Evolutionary conservation across 2,797 vertebrate genomes (phyloP).

Genomic region (Coreius guichenoti): DNA sequence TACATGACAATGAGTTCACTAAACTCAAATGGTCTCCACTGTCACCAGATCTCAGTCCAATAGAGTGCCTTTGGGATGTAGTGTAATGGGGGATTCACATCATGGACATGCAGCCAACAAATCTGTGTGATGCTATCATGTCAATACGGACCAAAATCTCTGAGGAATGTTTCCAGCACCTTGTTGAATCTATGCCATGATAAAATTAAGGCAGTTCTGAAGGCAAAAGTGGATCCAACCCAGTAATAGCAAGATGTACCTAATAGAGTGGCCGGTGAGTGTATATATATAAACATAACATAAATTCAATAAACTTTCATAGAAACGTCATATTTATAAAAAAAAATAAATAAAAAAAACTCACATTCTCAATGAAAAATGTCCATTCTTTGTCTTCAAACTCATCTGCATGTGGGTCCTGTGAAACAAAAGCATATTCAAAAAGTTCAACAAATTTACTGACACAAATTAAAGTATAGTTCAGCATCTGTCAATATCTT

Average conservation of each 20-base stretch:
- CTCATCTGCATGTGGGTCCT: conserved; percentile 98
- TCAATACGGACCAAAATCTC: neutral
- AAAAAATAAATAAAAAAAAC: conserved; percentile 76
- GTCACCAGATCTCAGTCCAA: neutral
- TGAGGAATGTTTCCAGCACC: neutral
- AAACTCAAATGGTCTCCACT: too few relatives aligned
- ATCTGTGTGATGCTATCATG: neutral
- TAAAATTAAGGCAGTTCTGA: too few relatives aligned
- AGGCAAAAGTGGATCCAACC: too few relatives aligned
- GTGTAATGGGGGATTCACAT: neutral
- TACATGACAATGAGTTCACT: too few relatives aligned
- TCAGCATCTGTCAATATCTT: neutral
- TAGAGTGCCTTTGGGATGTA: neutral
- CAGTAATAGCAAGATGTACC: too few relatives aligned
- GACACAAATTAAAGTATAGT: neutral
- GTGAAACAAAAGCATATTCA: conserved; percentile 58
- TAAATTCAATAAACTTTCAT: neutral
- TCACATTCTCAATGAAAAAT: conserved; percentile 99
- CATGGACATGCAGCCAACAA: neutral
- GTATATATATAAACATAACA: too few relatives aligned
- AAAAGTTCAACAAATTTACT: neutral
- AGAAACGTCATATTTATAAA: neutral
- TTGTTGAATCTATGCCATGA: neutral
- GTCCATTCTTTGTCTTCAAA: conserved; percentile 99
- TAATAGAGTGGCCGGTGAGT: too few relatives aligned